phyloP scores from a whole-genome alignment of 2,113 vertebrate species.

The Dermatemys mawii region DNA sequence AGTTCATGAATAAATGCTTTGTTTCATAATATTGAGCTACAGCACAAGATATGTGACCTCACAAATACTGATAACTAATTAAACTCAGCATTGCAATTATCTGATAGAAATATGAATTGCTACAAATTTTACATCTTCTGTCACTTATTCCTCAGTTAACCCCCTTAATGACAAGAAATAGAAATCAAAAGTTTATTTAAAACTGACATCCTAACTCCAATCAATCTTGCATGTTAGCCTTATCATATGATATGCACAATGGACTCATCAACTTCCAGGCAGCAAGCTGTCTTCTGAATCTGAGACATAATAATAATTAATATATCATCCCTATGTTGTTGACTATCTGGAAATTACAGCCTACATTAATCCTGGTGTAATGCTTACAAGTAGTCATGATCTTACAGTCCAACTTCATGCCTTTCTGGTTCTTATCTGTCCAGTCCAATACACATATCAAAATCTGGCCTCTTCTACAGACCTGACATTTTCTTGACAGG shows the following conservation, averaged over 20 bases:
- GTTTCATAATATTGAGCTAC: neutral
- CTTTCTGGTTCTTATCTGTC: neutral
- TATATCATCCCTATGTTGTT: neutral
- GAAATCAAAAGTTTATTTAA: slow-evolving; percentile 45
- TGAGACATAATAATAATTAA: neutral
- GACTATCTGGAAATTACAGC: neutral
- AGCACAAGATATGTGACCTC: neutral
- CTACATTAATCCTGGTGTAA: neutral
- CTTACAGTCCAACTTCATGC: neutral
- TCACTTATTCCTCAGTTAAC: neutral
- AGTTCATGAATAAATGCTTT: neutral
- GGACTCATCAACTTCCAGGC: neutral
- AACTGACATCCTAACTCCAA: slow-evolving; percentile 56
- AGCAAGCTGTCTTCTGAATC: neutral
- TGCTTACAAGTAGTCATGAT: neutral
- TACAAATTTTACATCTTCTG: neutral
- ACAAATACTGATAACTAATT: neutral
- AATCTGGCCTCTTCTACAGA: neutral
- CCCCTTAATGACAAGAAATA: neutral
- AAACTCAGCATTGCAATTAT: neutral
- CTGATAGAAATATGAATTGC: slow-evolving; percentile 19
- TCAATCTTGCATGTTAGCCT: slow-evolving; percentile 24
- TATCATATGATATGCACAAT: slow-evolving; percentile 24
- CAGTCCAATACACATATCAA: neutral
- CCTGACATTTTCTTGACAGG: neutral